These are phyloP conservation scores for Sorex araneus DNA, from an alignment of 2,113 vertebrate genomes.

Conservation along the genomic window DNA sequence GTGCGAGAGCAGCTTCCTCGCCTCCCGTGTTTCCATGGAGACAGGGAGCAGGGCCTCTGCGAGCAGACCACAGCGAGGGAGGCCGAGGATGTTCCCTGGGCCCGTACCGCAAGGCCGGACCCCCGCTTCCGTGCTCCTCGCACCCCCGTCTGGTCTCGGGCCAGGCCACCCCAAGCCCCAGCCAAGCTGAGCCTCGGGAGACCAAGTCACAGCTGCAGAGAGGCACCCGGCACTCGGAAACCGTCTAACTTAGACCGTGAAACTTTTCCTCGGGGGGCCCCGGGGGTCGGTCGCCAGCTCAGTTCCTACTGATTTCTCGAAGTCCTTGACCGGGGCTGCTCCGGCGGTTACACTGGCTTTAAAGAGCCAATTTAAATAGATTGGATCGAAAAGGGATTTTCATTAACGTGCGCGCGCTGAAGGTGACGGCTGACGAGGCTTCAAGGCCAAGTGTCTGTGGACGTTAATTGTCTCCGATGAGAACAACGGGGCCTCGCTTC, in stretches of 20 bases:
- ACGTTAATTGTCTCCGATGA: background rate
- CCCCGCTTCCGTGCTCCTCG: background rate
- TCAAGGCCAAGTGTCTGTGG: background rate
- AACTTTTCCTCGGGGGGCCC: constrained; percentile 3
- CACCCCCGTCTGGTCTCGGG: background rate
- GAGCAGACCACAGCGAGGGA: background rate
- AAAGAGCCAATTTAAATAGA: constrained; percentile 83
- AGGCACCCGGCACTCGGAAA: background rate
- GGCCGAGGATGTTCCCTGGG: constrained; percentile 30
- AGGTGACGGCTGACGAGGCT: constrained; percentile 86
- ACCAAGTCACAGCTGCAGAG: background rate
- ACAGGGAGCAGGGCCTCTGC: constrained; percentile 52
- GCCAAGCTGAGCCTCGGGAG: background rate
- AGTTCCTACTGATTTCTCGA: constrained; percentile 73
- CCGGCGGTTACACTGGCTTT: constrained; percentile 82
- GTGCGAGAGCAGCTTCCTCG: background rate
- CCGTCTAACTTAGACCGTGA: constrained; percentile 45
- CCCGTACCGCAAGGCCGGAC: background rate
- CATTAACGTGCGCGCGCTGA: constrained; percentile 78
- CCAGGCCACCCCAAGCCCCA: background rate
- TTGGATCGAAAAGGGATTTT: constrained; percentile 56
- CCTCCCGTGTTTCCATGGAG: constrained; percentile 40
- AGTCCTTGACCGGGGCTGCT: constrained; percentile 71
- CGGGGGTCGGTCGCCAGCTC: constrained; percentile 25
- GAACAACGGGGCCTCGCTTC: background rate